phyloP scores from a whole-genome alignment of 2,797 vertebrate genomes.

The Thamnophis elegans region DNA sequence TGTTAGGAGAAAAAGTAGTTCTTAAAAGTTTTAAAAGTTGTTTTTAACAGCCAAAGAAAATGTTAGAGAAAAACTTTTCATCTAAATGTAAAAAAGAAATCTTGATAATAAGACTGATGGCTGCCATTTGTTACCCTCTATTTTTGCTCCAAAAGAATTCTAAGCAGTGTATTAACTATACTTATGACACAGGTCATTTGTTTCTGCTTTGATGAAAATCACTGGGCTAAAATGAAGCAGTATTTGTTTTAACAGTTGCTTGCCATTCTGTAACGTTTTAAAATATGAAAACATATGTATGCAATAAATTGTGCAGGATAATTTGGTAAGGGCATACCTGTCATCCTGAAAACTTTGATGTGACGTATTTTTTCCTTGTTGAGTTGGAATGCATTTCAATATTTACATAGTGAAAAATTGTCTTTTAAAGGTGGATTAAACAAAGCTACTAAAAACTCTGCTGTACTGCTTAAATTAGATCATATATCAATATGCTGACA shows the following conservation, averaged over 20 bases:
- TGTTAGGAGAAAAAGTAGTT: conserved; percentile 29
- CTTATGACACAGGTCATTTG: conserved; percentile 50
- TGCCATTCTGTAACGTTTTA: conserved; percentile 16
- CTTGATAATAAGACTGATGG: conserved; percentile 58
- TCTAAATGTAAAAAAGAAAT: conserved; percentile 51
- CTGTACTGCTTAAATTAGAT: neutral
- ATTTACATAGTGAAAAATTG: neutral
- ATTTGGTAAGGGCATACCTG: neutral
- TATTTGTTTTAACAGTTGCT: conserved; percentile 65
- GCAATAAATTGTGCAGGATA: neutral
- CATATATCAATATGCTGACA: neutral
- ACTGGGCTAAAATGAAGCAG: conserved; percentile 29
- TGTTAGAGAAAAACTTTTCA: conserved; percentile 47
- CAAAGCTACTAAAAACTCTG: neutral
- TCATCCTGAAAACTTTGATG: neutral
- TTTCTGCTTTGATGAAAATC: conserved; percentile 33
- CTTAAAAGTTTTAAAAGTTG: conserved; percentile 34
- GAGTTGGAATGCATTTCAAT: neutral
- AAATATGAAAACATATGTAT: neutral
- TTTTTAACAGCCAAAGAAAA: conserved; percentile 33
- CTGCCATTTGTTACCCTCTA: conserved; percentile 65
- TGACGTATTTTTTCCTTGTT: neutral
- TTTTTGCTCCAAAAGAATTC: conserved; percentile 62
- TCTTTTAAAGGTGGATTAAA: neutral
- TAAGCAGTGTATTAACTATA: conserved; percentile 40